Evolutionary conservation across 92 coral and sea anemone genomes (phyloP), one percentile per base, ranked within the genome.

Genomic region (Hydrozoanthus gracilis): DNA sequence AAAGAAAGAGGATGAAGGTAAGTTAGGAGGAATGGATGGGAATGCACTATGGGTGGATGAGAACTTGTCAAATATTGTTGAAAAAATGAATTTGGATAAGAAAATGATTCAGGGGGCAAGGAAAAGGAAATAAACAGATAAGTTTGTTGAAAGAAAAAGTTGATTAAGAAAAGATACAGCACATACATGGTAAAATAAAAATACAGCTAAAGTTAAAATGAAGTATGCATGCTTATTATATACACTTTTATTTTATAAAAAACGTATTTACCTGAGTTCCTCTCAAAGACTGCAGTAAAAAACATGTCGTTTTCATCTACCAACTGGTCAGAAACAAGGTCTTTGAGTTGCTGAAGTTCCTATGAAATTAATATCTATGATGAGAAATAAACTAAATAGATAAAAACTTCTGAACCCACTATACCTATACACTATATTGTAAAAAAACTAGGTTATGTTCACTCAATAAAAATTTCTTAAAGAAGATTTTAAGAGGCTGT

Each of bases 271-370:
- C 98, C 94, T 83, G 86, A 87, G 54, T 91, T 84, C 82, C 93
- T 93, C 73, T 89, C 92, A 92, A 96, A 88, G 44, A 89, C 90
- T 6, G 98, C 99, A 55, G 86, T 76, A 58, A 91, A 96, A 74
- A 92, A 85, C 95, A 96, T 86, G 85, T 96, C 99, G 44, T 88
- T 86, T 48, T 96, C 95, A 11, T 92, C 82, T n/a, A 95, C 85
- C 48, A 87, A 82, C 45, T 93, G 96, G 51, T 92, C 95, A 9
- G 88, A 90, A 13, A 89, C 58, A 27, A 90, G 87, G 46, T 18
- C 45, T 52, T 86, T 90, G 8, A 89, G 88, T 39, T 79, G 88
- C 7, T 92, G 93, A 71, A 90, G 79, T 82, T 93, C 99, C 99
- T 96, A 82, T 17, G 71, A 92, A 85, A 10, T 51, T 10, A 6